These are phyloP conservation scores for Erannis defoliaria DNA, from an alignment of 2,888 invertebrate genomes.

Conservation along the genomic window DNA sequence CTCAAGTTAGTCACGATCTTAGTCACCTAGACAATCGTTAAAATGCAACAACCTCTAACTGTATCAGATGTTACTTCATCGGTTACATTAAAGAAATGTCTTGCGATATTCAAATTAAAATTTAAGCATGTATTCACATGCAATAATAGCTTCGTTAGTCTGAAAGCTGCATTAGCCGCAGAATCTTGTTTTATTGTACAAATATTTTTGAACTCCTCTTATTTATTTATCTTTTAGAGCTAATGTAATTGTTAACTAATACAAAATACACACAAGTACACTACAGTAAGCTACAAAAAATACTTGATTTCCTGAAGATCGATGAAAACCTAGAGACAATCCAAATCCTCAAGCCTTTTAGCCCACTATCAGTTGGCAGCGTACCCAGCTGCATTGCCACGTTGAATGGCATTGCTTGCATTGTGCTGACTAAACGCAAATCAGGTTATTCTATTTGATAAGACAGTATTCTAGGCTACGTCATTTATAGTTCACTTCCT, in stretches of 20 bases:
- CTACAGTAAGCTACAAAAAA: too few species aligned
- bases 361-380: too few species aligned
- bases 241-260: too few species aligned
- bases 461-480: too few species aligned
- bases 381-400: too few species aligned
- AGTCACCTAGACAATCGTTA: conserved; percentile 30
- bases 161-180: conserved; percentile 5
- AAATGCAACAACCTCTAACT: background rate
- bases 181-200: background rate
- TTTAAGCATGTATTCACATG: conserved; percentile 10
- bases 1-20: conserved; percentile 27
- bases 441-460: too few species aligned
- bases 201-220: background rate
- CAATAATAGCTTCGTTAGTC: background rate
- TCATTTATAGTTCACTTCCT: too few species aligned
- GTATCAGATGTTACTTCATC: conserved; percentile 31
- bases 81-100: conserved; percentile 18
- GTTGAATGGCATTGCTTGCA: too few species aligned
- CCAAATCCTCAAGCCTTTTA: background rate
- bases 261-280: too few species aligned
- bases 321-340: background rate
- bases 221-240: background rate
- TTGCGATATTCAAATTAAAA: conserved; percentile 29
- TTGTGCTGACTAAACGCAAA: too few species aligned
- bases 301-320: too few species aligned